A percentile compares a stretch with the other conserved stretches of the same genome.
phyloP scores from a whole-genome alignment of 2,888 invertebrate species.

The Cheilosia pagana region DNA sequence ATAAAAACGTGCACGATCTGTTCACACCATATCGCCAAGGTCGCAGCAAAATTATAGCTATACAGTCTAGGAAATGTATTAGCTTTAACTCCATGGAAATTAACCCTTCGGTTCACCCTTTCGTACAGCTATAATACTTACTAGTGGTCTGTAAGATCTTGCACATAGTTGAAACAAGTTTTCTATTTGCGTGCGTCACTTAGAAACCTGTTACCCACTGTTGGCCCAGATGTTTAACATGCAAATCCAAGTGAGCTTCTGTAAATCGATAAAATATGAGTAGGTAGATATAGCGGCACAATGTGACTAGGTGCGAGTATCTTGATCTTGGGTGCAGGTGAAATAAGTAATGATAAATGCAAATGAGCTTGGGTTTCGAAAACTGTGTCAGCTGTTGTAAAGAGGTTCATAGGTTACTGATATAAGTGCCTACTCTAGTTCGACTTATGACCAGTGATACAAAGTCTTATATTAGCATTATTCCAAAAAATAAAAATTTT shows the following conservation, averaged over 20 bases:
- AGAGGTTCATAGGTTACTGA: neutral
- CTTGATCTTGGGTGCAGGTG: neutral
- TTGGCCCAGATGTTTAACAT: neutral
- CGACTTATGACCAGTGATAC: too few species aligned
- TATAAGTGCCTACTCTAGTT: neutral
- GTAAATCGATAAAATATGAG: neutral
- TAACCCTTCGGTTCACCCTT: neutral
- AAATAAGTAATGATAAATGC: neutral
- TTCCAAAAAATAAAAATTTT: too few species aligned
- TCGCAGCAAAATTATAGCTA: neutral
- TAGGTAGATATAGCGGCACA: too few species aligned
- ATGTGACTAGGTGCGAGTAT: too few species aligned
- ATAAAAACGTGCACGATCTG: neutral
- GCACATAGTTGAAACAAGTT: constrained; percentile 8
- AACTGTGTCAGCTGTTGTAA: neutral
- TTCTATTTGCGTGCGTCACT: neutral
- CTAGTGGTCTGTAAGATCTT: too few species aligned
- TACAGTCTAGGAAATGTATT: neutral
- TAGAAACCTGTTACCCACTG: constrained; percentile 13
- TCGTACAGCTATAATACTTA: neutral
- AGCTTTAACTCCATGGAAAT: neutral
- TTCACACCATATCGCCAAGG: neutral
- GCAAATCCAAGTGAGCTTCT: neutral
- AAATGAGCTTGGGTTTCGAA: neutral
- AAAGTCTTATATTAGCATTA: too few species aligned